A percentile compares a stretch with the other conserved stretches of the same genome.
These are phyloP conservation scores for Drosophila ezoana DNA, from an alignment of 2,888 invertebrate species.

Conservation along the genomic window DNA sequence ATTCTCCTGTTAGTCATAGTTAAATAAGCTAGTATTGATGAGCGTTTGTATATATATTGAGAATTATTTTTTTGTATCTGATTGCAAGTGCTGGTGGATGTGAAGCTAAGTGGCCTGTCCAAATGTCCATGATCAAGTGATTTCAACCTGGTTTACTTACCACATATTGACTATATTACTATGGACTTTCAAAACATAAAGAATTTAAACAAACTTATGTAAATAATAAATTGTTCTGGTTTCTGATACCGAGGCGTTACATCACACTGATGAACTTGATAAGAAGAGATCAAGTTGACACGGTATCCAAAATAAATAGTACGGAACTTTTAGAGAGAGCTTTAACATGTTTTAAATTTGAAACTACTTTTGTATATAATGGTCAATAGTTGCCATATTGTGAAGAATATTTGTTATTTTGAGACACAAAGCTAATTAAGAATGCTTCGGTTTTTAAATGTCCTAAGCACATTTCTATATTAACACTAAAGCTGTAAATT, in stretches of 20 bases:
- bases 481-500: conserved; percentile 29
- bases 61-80: conserved; percentile 30
- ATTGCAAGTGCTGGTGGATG: conserved; percentile 30
- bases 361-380: conserved; percentile 13
- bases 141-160: conserved; percentile 46
- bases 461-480: conserved; percentile 34
- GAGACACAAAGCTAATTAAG: conserved; percentile 20
- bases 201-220: neutral
- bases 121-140: conserved; percentile 32
- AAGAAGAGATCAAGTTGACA: too few relatives aligned
- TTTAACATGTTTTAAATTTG: conserved; percentile 4
- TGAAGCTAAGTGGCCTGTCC: conserved; percentile 38
- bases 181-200: conserved; percentile 7
- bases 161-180: conserved; percentile 22
- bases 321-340: conserved; percentile 5
- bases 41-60: conserved; percentile 16
- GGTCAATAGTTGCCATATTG: conserved; percentile 12
- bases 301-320: neutral
- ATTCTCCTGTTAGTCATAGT: conserved; percentile 13
- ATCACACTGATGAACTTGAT: too few relatives aligned
- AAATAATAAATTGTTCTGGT: neutral
- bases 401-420: conserved; percentile 1
- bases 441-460: conserved; percentile 30
- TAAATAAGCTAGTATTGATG: conserved; percentile 1
- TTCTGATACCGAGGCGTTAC: neutral